These are phyloP conservation scores for Phania funesta DNA, from an alignment of 2,888 invertebrate species.

Conservation along the genomic window DNA sequence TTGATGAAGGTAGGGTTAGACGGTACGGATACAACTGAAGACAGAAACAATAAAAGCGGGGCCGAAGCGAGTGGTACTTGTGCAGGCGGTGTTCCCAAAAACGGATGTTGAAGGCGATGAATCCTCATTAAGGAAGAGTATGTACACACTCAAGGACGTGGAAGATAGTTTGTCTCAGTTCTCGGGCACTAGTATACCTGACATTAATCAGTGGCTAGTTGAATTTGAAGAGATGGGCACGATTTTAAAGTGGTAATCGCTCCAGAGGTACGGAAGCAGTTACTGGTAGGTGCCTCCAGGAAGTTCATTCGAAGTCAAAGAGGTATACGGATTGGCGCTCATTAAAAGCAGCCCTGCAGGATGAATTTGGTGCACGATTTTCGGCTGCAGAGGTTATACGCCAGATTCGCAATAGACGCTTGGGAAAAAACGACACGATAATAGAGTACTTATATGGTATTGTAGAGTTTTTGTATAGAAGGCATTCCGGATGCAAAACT, in stretches of 20 bases:
- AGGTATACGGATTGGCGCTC: slow-evolving; percentile 44
- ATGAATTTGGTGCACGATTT: slow-evolving; percentile 36
- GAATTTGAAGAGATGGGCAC: slow-evolving; percentile 37
- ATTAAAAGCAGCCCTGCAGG: slow-evolving; percentile 31
- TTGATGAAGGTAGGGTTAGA: slow-evolving; percentile 4
- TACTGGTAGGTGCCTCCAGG: neutral
- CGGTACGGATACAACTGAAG: neutral
- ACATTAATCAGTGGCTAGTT: too few relatives aligned
- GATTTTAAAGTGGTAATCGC: slow-evolving; percentile 31
- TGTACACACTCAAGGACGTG: slow-evolving; percentile 39
- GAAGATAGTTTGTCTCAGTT: slow-evolving; percentile 23
- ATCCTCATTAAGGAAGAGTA: neutral
- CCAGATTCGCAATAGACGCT: slow-evolving; percentile 35
- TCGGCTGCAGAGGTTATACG: slow-evolving; percentile 43
- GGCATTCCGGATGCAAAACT: neutral
- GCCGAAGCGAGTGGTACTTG: neutral
- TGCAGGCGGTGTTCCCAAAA: neutral
- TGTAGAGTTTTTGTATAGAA: slow-evolving; percentile 14
- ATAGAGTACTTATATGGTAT: slow-evolving; percentile 56
- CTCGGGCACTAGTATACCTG: slow-evolving; percentile 12
- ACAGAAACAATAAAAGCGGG: too few relatives aligned
- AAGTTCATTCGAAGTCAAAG: slow-evolving; percentile 23
- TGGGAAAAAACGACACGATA: slow-evolving; percentile 40
- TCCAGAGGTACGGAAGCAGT: slow-evolving; percentile 35
- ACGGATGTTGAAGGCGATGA: neutral